Evolutionary conservation across 2,888 invertebrate genomes (phyloP), one percentile per base, ranked within the genome.

Genomic region (Ochropleura plecta): DNA sequence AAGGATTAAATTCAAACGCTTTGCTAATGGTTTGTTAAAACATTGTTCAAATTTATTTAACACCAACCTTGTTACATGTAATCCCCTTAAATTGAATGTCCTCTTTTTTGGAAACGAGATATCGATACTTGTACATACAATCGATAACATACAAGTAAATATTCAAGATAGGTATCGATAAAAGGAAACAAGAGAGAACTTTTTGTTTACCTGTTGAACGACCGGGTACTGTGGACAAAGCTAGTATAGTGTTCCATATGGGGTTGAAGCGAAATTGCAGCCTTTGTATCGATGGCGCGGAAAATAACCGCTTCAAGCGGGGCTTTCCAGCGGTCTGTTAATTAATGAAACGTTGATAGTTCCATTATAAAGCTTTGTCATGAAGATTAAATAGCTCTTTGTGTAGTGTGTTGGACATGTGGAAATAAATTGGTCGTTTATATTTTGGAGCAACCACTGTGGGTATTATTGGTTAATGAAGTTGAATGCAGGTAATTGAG

Each of bases 131-230:
- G 46, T 44, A 48, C 12, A 46, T 40, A 57, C 8, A 79, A 69
- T 74, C 46, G 62, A 77, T 85, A 60, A n/a, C 57, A 70, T 69
- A 53, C 67, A 70, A 67, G 65, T 71, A 64, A 64, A 74, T 64
- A 62, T 69, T 62, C 64, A 59, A 70, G 73, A 80, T 81, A 71
- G 70, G 78, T 76, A 84, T 80, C 76, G 81, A 77, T 66, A 74
- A 80, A 81, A 81, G 83, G 80, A 68, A 74, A 82, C 73, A 73
- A 76, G 73, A 72, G 69, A 69, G 66, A 82, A 78, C 80, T 86
- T 86, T 89, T 85, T 86, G 82, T 90, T 89, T 87, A 90, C 89
- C 89, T 90, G 89, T 90, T 90, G 89, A 88, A 79, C 81, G 75
- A 70, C 70, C 79, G 68, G 77, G 49, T 75, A 55, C 49, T 66